phyloP scores from a whole-genome alignment of 92 coral and sea anemone genomes.

The Porites evermanni region DNA sequence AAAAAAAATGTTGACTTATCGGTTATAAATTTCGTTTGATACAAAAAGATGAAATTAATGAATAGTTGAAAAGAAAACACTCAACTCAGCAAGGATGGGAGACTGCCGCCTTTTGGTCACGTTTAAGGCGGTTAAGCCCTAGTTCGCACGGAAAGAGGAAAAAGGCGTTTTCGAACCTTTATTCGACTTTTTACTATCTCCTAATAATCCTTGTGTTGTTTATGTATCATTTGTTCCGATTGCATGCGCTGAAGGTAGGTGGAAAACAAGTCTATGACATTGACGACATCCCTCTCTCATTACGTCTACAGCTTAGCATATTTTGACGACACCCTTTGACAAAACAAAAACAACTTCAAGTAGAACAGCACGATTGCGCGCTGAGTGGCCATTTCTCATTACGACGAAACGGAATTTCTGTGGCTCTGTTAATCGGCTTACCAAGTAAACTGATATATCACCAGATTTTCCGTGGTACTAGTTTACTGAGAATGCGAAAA shows the following conservation, averaged over 20 bases:
- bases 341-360: constrained; percentile 6
- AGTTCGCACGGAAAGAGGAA: background rate
- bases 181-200: background rate
- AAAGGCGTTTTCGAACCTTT: background rate
- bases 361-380: constrained; percentile 6
- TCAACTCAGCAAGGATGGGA: background rate
- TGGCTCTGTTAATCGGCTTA: constrained; percentile 35
- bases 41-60: no score
- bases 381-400: constrained; percentile 1
- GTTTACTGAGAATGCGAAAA: background rate
- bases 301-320: background rate
- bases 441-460: constrained; percentile 21
- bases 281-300: background rate
- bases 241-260: background rate
- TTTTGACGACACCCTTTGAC: constrained; percentile 16
- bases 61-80: background rate
- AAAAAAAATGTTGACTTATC: background rate
- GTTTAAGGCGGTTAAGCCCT: background rate
- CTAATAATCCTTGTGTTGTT: background rate
- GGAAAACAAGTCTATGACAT: background rate
- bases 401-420: constrained; percentile 2
- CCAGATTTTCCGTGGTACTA: background rate
- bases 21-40: no score
- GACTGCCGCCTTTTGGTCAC: background rate
- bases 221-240: background rate